phyloP scores from a whole-genome alignment of 2,888 invertebrate species.

The Ischnus inquisitorius region DNA sequence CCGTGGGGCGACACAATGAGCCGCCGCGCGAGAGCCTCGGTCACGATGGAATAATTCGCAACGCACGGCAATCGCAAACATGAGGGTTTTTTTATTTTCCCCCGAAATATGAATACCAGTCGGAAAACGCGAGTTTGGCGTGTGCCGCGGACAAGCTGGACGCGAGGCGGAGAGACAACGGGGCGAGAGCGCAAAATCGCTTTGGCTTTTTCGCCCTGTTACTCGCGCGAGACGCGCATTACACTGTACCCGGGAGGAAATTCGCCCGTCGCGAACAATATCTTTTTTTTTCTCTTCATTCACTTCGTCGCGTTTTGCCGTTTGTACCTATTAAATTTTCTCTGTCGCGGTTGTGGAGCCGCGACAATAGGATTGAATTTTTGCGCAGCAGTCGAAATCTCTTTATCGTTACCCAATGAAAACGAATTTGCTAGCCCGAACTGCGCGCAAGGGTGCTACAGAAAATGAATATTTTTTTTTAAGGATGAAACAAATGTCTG shows the following conservation, averaged over 20 bases:
- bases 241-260: constrained; percentile 16
- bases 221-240: constrained; percentile 13
- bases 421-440: neutral
- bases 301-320: constrained; percentile 6
- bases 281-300: constrained; percentile 4
- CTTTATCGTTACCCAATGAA: neutral
- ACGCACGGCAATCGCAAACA: constrained; percentile 53
- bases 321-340: constrained; percentile 42
- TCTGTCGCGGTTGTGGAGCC: constrained; percentile 10
- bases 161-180: constrained; percentile 11
- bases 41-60: constrained; percentile 57
- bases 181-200: constrained; percentile 38
- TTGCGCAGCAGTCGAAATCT: neutral
- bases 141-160: neutral
- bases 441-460: neutral
- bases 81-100: constrained; percentile 40
- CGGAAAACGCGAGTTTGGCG: neutral
- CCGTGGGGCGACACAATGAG: constrained; percentile 48
- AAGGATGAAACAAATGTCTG: neutral
- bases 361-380: constrained; percentile 44
- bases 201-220: constrained; percentile 36
- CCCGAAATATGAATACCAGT: constrained; percentile 54
- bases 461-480: neutral
- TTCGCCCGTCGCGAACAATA: constrained; percentile 18
- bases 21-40: constrained; percentile 11